Evolutionary conservation across 2,113 vertebrate genomes (phyloP), one percentile per base, ranked within the genome.

Genomic region (Pantherophis guttatus): DNA sequence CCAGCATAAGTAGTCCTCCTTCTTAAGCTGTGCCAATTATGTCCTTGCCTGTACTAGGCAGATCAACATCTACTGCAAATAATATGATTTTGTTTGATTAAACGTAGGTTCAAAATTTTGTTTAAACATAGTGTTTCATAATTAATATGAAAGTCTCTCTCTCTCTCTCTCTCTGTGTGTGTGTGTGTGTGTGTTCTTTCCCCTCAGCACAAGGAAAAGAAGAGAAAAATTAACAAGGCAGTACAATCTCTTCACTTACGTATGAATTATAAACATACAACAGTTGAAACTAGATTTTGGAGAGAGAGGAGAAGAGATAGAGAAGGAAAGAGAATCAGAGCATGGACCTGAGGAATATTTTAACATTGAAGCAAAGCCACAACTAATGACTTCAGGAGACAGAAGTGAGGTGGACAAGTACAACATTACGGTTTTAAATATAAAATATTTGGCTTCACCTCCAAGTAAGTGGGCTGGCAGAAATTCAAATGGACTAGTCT

Each of bases 341-440:
- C 94, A 95, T 90, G 93, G 1, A 94, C 93, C 13, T 91, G 94
- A 96, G 96, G 97, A 97, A 96, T 97, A 95, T 97, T 98, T 98
- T 97, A 97, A 97, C 97, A 97, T 97, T 96, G 96, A 98, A 98
- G 96, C 97, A 97, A 98, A 98, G 97, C 98, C 98, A 97, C 98
- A 98, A 97, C 96, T 97, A 98, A 98, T 97, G 97, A 97, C 97
- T 98, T 97, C 94, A 97, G 97, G 97, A 98, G 98, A 98, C 98
- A 97, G 97, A 96, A 98, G 96, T 94, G 97, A 98, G 98, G 97
- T 98, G 97, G 97, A 98, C 97, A 97, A 97, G 97, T 94, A 97
- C 96, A 97, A 97, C 95, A 96, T 96, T 97, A 95, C 96, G 94
- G 92, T 96, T 98, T 97, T 97, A 98, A 98, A 97, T 98, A 98